phyloP scores from a whole-genome alignment of 1,140 invertebrate species.

The Chironomus striatipennis region DNA sequence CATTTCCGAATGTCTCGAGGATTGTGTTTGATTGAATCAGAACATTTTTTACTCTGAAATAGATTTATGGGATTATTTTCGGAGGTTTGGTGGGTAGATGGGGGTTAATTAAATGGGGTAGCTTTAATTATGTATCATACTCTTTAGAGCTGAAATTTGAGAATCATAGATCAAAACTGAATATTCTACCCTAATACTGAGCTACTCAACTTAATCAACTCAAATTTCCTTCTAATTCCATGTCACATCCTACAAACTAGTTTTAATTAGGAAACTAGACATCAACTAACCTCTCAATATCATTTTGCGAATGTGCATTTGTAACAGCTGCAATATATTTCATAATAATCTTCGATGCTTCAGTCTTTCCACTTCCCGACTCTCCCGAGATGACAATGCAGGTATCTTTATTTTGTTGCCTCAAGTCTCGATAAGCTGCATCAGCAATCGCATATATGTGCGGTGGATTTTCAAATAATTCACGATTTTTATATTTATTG shows the following conservation, averaged over 20 bases:
- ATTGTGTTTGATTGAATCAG: conserved; percentile 93
- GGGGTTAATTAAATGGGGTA: no score
- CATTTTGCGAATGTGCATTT: conserved; percentile 80
- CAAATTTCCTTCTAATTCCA: no score
- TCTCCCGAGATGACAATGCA: conserved; percentile 96
- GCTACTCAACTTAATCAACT: no score
- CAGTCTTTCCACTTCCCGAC: conserved; percentile 85
- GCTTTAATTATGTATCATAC: no score
- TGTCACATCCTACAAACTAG: no score
- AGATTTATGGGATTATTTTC: conserved; percentile 26
- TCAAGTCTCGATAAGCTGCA: conserved; percentile 83
- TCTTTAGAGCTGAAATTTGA: no score
- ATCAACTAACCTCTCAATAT: conserved; percentile 75
- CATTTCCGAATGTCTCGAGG: conserved; percentile 95
- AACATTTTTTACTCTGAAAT: conserved; percentile 88
- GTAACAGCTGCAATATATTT: conserved; percentile 97
- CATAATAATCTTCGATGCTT: conserved; percentile 98
- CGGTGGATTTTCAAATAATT: conserved; percentile 88
- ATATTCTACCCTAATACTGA: no score
- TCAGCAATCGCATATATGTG: conserved; percentile 94
- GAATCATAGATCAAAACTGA: no score
- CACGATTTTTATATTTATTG: conserved; percentile 80
- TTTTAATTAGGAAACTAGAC: conserved; percentile 23
- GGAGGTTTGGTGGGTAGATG: no score
- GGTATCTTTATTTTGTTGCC: conserved; percentile 80